Percentiles rank a stretch among this genome's conserved stretches.
phyloP scores from a whole-genome alignment of 2,113 vertebrate genomes.

The Hemibates koningsi region DNA sequence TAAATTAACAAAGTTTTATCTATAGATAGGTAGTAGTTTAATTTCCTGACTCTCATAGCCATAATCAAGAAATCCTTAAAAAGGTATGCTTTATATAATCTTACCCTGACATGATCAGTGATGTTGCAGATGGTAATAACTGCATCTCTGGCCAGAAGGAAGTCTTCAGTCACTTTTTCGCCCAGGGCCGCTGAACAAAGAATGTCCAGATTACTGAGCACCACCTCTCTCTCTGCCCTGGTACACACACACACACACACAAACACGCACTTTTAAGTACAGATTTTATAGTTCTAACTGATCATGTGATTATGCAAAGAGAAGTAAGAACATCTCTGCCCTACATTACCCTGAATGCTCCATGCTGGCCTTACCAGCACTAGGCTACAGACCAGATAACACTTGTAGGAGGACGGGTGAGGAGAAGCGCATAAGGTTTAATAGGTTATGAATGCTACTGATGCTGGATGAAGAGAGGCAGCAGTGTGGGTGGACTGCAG shows the following conservation, averaged over 20 bases:
- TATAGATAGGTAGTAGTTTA: background rate
- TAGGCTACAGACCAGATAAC: constrained; percentile 44
- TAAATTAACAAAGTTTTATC: background rate
- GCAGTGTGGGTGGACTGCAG: constrained; percentile 63
- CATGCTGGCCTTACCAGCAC: constrained; percentile 4
- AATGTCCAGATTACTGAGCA: constrained; percentile 89
- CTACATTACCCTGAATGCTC: background rate
- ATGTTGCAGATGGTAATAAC: constrained; percentile 82
- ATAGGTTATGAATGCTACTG: constrained; percentile 57
- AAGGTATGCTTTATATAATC: background rate
- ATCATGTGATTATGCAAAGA: background rate
- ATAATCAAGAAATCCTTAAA: background rate
- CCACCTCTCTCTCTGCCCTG: constrained; percentile 88
- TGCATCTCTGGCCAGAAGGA: constrained; percentile 81
- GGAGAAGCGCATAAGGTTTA: constrained; percentile 43
- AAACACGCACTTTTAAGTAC: background rate
- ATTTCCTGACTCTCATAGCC: background rate
- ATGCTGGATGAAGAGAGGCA: constrained; percentile 48
- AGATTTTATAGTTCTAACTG: background rate
- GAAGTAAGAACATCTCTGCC: constrained; percentile 6
- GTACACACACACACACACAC: background rate
- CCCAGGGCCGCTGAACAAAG: constrained; percentile 81
- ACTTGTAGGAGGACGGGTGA: constrained; percentile 51
- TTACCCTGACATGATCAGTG: constrained; percentile 78
- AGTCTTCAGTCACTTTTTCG: constrained; percentile 81